These are phyloP conservation scores for Cebidichthys violaceus DNA, from an alignment of 2,113 vertebrate genomes.

Conservation along the genomic window DNA sequence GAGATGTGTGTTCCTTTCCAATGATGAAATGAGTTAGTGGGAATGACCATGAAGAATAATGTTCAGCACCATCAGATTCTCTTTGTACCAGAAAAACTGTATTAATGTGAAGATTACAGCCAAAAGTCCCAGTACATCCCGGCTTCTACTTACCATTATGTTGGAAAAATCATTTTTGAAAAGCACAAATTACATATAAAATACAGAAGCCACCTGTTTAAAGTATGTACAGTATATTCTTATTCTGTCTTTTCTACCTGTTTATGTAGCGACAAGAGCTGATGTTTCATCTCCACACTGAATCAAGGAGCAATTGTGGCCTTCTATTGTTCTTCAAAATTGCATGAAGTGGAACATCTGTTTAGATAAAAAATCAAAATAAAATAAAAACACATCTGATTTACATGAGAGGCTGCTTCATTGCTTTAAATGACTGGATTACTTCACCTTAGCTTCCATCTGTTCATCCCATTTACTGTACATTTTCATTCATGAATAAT, in stretches of 20 bases:
- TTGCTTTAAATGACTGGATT: conserved; percentile 11
- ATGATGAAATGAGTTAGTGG: background rate
- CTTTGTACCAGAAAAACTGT: background rate
- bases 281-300: background rate
- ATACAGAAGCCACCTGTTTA: background rate
- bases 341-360: conserved; percentile 9
- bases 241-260: background rate
- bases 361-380: background rate
- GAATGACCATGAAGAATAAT: background rate
- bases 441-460: conserved; percentile 24
- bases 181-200: background rate
- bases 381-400: background rate
- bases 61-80: background rate
- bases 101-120: background rate
- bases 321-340: background rate
- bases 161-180: background rate
- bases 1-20: background rate
- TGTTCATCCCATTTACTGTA: conserved; percentile 25
- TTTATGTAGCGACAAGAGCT: background rate
- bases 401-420: conserved; percentile 21
- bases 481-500: conserved; percentile 25
- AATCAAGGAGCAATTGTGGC: background rate
- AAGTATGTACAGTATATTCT: background rate
- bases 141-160: background rate
- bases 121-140: background rate